Percentiles rank a stretch among this genome's conserved stretches.
Conservation (phyloP, 2,797 vertebrate genomes). For the Manis pentadactyla region DNA sequence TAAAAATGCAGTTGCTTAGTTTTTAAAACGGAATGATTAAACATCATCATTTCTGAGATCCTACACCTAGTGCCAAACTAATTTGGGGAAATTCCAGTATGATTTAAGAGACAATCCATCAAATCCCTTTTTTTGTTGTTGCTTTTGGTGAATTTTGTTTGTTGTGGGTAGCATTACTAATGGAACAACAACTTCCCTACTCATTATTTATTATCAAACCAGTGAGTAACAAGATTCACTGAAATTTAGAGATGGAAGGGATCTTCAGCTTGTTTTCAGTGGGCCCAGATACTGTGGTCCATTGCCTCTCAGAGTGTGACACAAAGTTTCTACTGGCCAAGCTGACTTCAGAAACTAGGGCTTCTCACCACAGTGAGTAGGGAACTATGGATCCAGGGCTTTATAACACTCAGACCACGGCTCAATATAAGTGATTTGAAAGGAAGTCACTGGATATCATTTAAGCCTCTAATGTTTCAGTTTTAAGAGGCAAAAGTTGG, state of each 20-base stretch:
- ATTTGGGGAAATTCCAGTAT: slow-evolving; percentile 48
- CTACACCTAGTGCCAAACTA: slow-evolving; percentile 13
- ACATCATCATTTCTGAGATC: neutral
- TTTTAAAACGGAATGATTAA: slow-evolving; percentile 41
- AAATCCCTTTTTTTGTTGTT: slow-evolving; percentile 26
- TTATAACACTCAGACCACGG: neutral
- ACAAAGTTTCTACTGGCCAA: neutral
- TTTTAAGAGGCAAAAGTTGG: neutral
- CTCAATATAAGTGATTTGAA: neutral
- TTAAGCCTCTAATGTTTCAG: neutral
- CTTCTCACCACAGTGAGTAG: neutral
- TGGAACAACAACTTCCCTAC: slow-evolving; percentile 21
- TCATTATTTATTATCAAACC: slow-evolving; percentile 60
- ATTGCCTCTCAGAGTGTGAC: neutral
- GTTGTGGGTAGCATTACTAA: slow-evolving; percentile 42
- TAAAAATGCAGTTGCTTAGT: neutral
- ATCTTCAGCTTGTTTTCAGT: neutral
- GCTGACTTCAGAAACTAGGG: neutral
- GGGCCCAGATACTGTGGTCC: neutral
- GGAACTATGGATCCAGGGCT: neutral
- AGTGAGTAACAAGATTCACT: slow-evolving; percentile 1
- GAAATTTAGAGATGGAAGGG: slow-evolving; percentile 9
- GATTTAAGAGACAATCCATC: slow-evolving; percentile 57
- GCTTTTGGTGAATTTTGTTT: slow-evolving; percentile 44
- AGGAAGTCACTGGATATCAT: neutral